Evolutionary conservation across 2,888 invertebrate genomes (phyloP), one percentile per base, ranked within the genome.

Genomic region (Lysandra bellargus): DNA sequence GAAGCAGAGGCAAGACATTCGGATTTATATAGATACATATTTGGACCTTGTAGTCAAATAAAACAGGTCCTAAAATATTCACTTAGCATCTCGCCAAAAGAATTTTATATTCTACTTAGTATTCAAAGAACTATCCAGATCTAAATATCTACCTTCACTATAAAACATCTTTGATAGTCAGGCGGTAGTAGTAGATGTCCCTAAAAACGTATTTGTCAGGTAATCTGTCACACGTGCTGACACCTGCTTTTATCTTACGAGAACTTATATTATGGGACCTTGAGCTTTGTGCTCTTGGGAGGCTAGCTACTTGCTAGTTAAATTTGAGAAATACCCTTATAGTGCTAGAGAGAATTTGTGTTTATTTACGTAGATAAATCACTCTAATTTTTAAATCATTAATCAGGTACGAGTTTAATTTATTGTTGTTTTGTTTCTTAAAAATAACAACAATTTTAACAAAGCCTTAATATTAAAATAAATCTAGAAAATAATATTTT

Each of bases 191-290:
- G 33, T 33, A 69, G 14, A 49, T 23, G 75, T 75, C 75, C 57
- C 33, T 76, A 53, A 76, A 75, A 57, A 76, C 76, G 57, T 76
- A 76, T 76, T 76, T 76, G 33, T 76, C 57, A 57, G 33, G 76
- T 53, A 76, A 76, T 53, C 53, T 57, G 76, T 76, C 76, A 57
- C 76, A 53, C 23, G n/a, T 53, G 76, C 44, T 76, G 76, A 76
- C 76, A 76, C 33, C 33, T 53, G 53, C 53, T 53, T 53, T 53
- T 76, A 76, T 57, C 76, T 76, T 76, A 30, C 12, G 53, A 57
- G 57, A 76, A 76, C 75, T 37, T 57, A 14, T 76, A 76, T 53
- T 76, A 44, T 76, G 76, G 57, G 17, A 76, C 57, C 53, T 76
- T 33, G 74, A 74, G 53, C 76, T 30, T 12, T 6, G 53, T 57